A percentile compares a stretch with the other conserved stretches of the same genome.
Conservation (phyloP, 2,888 invertebrate species). For the Drymonia ruficornis region DNA sequence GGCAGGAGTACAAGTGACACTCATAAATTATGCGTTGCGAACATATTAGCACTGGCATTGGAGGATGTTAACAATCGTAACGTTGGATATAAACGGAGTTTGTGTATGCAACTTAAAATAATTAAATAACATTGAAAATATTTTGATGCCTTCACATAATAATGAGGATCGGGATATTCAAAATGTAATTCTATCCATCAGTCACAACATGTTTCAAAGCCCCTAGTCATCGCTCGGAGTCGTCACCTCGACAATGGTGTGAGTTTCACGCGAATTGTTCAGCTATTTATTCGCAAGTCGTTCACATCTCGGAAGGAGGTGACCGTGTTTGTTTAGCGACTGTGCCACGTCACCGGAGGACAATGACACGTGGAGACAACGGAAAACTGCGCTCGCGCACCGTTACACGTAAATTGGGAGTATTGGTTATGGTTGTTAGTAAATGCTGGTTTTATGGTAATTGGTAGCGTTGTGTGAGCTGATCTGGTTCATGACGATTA, state of each 20-base stretch:
- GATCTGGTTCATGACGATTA: no score
- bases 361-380: conserved; percentile 5
- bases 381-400: conserved; percentile 25
- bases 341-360: neutral
- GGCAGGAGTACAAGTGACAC: neutral
- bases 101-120: no score
- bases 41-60: neutral
- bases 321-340: conserved; percentile 30
- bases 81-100: no score
- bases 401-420: conserved; percentile 17
- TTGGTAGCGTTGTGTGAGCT: no score
- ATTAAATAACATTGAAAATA: no score
- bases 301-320: conserved; percentile 25
- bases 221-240: neutral
- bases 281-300: conserved; percentile 9
- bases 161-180: no score
- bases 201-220: neutral
- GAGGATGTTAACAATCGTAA: neutral
- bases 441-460: neutral
- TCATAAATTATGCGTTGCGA: neutral
- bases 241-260: neutral
- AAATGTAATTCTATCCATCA: neutral
- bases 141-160: neutral
- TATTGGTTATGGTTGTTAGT: neutral
- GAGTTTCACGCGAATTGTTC: conserved; percentile 1